These are phyloP conservation scores for Scleropages formosus DNA, from an alignment of 2,797 vertebrate genomes.

Conservation along the genomic window DNA sequence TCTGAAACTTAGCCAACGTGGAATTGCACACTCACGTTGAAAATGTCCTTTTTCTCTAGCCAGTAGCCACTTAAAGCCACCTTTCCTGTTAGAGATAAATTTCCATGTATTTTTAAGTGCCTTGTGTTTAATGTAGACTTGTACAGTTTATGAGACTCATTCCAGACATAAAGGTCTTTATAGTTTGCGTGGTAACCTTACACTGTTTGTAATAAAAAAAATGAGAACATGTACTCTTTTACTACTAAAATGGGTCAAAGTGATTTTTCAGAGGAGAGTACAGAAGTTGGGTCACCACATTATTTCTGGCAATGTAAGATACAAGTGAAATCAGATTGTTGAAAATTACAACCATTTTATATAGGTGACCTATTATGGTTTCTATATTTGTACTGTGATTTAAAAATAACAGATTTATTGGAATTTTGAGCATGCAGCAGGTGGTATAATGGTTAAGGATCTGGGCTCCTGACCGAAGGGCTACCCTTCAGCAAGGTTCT, in stretches of 20 bases:
- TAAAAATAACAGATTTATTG: conserved; percentile 31
- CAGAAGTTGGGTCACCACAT: conserved; percentile 73
- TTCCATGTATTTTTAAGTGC: conserved; percentile 5
- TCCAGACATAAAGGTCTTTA: conserved; percentile 45
- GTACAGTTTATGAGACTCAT: conserved; percentile 48
- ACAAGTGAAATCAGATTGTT: conserved; percentile 59
- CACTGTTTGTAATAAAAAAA: conserved; percentile 48
- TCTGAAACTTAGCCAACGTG: conserved; percentile 37
- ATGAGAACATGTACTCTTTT: conserved; percentile 68
- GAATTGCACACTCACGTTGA: conserved; percentile 16
- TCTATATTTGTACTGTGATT: conserved; percentile 64
- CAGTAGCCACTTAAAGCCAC: conserved; percentile 16
- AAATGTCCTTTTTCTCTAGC: conserved; percentile 17
- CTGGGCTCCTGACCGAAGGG: not conserved
- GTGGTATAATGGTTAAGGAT: not conserved
- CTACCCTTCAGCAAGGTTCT: not conserved
- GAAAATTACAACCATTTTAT: conserved; percentile 68
- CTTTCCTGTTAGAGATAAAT: conserved; percentile 14
- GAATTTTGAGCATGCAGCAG: conserved; percentile 28
- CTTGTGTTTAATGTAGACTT: conserved; percentile 22
- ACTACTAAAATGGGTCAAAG: conserved; percentile 69
- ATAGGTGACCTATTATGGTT: conserved; percentile 68
- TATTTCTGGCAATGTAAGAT: conserved; percentile 70
- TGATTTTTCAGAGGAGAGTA: conserved; percentile 62
- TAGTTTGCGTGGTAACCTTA: conserved; percentile 35